These are phyloP conservation scores for Chionodraco myersi DNA, from an alignment of 2,113 vertebrate genomes.

Conservation along the genomic window DNA sequence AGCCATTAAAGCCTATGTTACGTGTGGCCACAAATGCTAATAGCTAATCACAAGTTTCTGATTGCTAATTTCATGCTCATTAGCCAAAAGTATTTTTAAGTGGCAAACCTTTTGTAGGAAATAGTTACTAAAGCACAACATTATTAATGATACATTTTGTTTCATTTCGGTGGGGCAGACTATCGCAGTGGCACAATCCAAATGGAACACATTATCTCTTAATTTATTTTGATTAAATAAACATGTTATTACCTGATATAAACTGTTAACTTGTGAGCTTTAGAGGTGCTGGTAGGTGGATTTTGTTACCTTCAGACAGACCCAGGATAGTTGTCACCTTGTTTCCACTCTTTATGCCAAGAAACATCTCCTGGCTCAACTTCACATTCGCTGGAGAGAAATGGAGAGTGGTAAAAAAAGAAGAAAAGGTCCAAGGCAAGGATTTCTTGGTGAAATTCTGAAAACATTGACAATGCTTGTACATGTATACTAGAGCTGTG, in stretches of 20 bases:
- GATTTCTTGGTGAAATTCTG: too few relatives aligned
- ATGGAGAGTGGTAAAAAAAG: too few relatives aligned
- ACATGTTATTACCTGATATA: neutral
- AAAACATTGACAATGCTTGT: too few relatives aligned
- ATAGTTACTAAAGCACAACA: neutral
- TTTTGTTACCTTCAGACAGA: neutral
- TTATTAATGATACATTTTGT: neutral
- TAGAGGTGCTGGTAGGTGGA: neutral
- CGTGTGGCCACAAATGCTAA: slow-evolving; percentile 6
- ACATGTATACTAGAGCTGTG: too few relatives aligned
- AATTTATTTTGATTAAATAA: neutral
- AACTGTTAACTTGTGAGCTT: neutral
- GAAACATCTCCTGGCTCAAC: neutral
- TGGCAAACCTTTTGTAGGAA: neutral
- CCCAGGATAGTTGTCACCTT: neutral
- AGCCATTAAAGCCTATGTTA: slow-evolving; percentile 31
- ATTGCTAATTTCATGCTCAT: slow-evolving; percentile 7
- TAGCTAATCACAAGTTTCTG: slow-evolving; percentile 23
- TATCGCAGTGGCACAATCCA: neutral
- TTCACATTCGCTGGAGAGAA: neutral
- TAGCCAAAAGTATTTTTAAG: neutral
- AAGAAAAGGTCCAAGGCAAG: too few relatives aligned
- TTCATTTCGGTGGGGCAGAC: neutral
- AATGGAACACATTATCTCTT: neutral
- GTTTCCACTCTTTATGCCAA: neutral